Evolutionary conservation across 2,113 vertebrate genomes (phyloP).

Genomic region (Gopherus evgoodei): DNA sequence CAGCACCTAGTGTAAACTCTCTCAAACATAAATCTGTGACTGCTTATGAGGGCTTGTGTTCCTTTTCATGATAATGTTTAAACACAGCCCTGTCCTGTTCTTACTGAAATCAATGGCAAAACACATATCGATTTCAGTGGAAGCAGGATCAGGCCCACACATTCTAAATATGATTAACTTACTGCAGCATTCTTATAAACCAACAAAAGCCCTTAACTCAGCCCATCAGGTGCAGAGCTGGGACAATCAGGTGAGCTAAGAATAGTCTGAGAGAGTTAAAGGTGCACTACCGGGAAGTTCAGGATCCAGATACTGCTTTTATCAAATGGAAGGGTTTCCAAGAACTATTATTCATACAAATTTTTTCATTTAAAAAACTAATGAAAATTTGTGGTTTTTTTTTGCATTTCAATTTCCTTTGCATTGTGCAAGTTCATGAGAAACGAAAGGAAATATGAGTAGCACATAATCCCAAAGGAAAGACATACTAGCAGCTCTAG

Average conservation of each 20-base stretch:
- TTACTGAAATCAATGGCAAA: neutral
- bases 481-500: neutral
- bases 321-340: neutral
- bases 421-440: slow-evolving; percentile 51
- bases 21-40: neutral
- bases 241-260: slow-evolving; percentile 34
- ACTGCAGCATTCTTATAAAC: neutral
- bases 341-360: slow-evolving; percentile 32
- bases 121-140: neutral
- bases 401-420: slow-evolving; percentile 58
- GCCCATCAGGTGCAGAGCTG: neutral
- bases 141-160: neutral
- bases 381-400: slow-evolving; percentile 17
- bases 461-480: neutral
- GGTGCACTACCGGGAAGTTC: neutral
- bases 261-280: neutral
- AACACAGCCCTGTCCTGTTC: neutral
- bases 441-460: slow-evolving; percentile 25
- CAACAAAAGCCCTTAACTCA: neutral
- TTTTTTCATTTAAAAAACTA: neutral
- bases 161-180: too few relatives aligned
- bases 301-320: neutral
- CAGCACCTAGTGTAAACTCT: neutral
- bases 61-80: neutral
- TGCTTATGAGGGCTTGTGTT: neutral